Conservation (phyloP, 2,113 vertebrate species). For the Campylomormyrus numenius region DNA sequence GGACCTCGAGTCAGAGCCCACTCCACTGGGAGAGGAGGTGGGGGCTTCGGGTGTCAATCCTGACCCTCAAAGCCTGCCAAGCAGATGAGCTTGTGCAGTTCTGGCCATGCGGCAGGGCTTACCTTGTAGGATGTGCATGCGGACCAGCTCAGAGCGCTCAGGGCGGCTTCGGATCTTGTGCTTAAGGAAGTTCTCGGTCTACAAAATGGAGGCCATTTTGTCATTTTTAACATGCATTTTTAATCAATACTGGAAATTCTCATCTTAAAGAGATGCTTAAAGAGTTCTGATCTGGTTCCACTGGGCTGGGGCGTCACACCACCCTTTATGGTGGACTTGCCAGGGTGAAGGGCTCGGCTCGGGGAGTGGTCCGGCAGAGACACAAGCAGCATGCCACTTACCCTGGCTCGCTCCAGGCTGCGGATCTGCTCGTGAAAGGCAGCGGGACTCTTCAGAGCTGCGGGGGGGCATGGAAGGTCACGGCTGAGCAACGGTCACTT, state of each 20-base stretch:
- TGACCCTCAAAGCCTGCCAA: not conserved
- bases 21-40: not conserved
- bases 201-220: conserved; percentile 21
- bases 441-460: conserved; percentile 96
- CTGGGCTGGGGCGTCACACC: not conserved
- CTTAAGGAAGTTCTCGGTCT: conserved; percentile 98
- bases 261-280: not conserved
- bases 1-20: not conserved
- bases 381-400: conserved; percentile 48
- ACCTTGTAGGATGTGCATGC: conserved; percentile 99
- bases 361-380: not conserved
- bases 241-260: not conserved
- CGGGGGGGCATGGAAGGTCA: conserved; percentile 29
- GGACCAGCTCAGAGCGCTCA: conserved; percentile 88
- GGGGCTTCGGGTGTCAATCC: not conserved
- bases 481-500: conserved; percentile 32
- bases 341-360: not conserved
- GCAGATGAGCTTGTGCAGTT: not conserved
- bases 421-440: conserved; percentile 98
- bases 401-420: conserved; percentile 94
- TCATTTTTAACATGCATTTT: not conserved
- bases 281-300: not conserved
- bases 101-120: not conserved
- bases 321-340: not conserved
- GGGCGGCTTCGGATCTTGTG: conserved; percentile 96